phyloP scores from a whole-genome alignment of 1,140 invertebrate species.

The Diachasma alloeum region DNA sequence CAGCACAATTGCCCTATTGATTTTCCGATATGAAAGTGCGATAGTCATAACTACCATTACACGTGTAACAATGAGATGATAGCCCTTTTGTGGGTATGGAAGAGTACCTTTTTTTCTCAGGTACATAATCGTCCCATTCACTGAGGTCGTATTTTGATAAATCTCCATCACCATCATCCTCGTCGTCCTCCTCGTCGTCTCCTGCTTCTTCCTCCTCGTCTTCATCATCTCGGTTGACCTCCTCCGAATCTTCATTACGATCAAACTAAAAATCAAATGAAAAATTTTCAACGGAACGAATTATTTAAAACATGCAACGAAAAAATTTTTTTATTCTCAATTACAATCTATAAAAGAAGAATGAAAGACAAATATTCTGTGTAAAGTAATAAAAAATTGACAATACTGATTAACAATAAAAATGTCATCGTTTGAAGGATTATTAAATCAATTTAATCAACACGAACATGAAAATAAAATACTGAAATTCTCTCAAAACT shows the following conservation, averaged over 20 bases:
- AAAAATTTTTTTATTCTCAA: too few species aligned
- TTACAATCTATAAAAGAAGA: too few species aligned
- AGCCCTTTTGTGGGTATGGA: not conserved
- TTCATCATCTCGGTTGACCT: slow-evolving; percentile 50
- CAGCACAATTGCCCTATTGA: not conserved
- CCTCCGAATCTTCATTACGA: slow-evolving; percentile 21
- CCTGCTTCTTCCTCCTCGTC: slow-evolving; percentile 34
- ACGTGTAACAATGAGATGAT: not conserved
- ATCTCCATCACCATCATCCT: slow-evolving; percentile 76
- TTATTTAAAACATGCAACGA: too few species aligned
- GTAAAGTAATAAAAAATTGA: too few species aligned
- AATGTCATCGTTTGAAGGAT: too few species aligned
- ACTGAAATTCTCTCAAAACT: too few species aligned
- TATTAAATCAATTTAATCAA: too few species aligned
- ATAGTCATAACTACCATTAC: slow-evolving; percentile 1
- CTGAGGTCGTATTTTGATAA: slow-evolving; percentile 84
- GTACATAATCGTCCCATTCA: slow-evolving; percentile 72
- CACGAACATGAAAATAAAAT: too few species aligned
- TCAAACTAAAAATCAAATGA: not conserved
- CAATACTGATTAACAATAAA: too few species aligned
- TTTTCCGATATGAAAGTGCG: slow-evolving; percentile 40
- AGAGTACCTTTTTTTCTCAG: slow-evolving; percentile 56
- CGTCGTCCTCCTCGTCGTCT: slow-evolving; percentile 65
- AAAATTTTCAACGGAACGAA: not conserved
- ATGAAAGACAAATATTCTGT: too few species aligned